Evolutionary conservation across 2,888 invertebrate species (phyloP), one percentile per base, ranked within the genome.

Genomic region (Athalia cordata): DNA sequence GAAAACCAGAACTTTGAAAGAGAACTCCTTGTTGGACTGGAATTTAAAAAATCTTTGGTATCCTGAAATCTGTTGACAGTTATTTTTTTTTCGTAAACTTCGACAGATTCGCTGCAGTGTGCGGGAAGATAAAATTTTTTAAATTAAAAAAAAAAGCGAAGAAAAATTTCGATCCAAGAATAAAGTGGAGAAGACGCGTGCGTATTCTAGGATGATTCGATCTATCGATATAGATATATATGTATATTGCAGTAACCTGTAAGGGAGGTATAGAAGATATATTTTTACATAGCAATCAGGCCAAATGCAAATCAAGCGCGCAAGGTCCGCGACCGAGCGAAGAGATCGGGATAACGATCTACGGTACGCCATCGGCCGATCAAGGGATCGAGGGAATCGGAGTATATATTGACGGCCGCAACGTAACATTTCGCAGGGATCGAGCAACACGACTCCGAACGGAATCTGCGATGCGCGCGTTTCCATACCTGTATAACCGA

Each of bases 311-410:
- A 81, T 81, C 81, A 72, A 55, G 67, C 74, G 77, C 77, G 70
- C 74, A 77, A 70, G 29, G 29, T 29, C 29, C 75, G 76, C 70
- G 78, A 61, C 77, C 59, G 72, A 72, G 79, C 75, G 45, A 29
- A 29, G 64, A 66, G 81, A 57, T 76, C 77, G 79, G 78, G 77
- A 77, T 78, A 81, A 81, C 81, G 80, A 84, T 81, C 78, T 78
- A 74, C 29, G 29, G 29, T 29, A 29, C 61, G 75, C 72, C 62
- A 75, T 75, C 75, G 75, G 75, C 75, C 75, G 75, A 75, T 75
- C 75, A 75, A 75, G 75, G 62, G 64, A 75, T 49, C 15, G 64
- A 45, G 66, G 49, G 75, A 75, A 75, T 75, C 75, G 64, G 75
- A 50, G 75, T 50, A 75, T 29, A 29, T 29, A 29, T 75, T 62